A percentile compares a stretch with the other conserved stretches of the same genome.
These are phyloP conservation scores for Tridacna crocea DNA, from an alignment of 2,888 invertebrate genomes.

Conservation along the genomic window DNA sequence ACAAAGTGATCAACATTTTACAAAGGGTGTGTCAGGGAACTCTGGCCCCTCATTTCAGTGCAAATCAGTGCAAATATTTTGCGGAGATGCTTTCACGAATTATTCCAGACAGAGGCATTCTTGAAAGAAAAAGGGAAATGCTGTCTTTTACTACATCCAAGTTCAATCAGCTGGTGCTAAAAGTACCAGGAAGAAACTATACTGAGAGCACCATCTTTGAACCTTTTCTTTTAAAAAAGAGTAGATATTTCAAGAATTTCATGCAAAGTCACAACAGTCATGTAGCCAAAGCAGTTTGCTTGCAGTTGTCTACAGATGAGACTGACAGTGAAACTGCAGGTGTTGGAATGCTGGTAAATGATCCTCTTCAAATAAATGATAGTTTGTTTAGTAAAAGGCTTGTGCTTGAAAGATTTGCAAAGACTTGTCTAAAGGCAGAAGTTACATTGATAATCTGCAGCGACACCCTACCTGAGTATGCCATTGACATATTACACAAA, in stretches of 20 bases:
- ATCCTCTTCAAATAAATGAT: slow-evolving; percentile 12
- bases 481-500: slow-evolving; percentile 58
- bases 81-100: slow-evolving; percentile 32
- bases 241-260: slow-evolving; percentile 39
- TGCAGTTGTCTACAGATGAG: slow-evolving; percentile 28
- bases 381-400: slow-evolving; percentile 28
- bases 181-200: slow-evolving; percentile 60
- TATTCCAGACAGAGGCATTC: slow-evolving; percentile 3
- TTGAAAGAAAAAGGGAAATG: not conserved
- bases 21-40: slow-evolving; percentile 39
- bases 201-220: slow-evolving; percentile 45
- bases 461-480: slow-evolving; percentile 63
- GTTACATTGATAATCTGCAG: slow-evolving; percentile 62
- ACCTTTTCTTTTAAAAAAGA: slow-evolving; percentile 50
- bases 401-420: slow-evolving; percentile 45
- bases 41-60: slow-evolving; percentile 51
- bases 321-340: slow-evolving; percentile 7
- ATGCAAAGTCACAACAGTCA: slow-evolving; percentile 13
- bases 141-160: slow-evolving; percentile 45
- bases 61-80: slow-evolving; percentile 32
- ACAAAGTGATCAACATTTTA: slow-evolving; percentile 14
- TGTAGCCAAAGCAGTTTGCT: slow-evolving; percentile 24
- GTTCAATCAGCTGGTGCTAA: slow-evolving; percentile 60
- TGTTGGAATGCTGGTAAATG: slow-evolving; percentile 31
- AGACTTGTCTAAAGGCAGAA: slow-evolving; percentile 32